A percentile compares a stretch with the other conserved stretches of the same genome.
These are phyloP conservation scores for Dicycla oo DNA, from an alignment of 2,888 invertebrate genomes.

Conservation along the genomic window DNA sequence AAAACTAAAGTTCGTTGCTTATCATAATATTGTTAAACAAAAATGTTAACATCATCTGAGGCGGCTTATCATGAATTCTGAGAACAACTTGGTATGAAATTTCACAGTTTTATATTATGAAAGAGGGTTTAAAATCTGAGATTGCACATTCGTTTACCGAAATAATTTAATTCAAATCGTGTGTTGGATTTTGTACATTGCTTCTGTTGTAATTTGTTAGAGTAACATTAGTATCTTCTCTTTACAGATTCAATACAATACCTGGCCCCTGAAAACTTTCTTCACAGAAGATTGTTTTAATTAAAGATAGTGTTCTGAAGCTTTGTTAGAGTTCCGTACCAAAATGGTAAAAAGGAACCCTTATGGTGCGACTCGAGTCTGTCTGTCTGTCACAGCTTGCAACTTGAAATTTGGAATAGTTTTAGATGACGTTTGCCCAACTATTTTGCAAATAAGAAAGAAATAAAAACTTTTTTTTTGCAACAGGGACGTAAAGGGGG, in stretches of 20 bases:
- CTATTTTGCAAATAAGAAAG: too few species aligned
- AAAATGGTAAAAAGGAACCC: too few species aligned
- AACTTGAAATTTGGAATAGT: too few species aligned
- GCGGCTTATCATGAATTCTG: conserved; percentile 18
- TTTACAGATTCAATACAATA: conserved; percentile 49
- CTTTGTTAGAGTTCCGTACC: too few species aligned
- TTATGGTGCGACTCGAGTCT: too few species aligned
- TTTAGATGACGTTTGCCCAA: too few species aligned
- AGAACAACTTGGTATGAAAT: conserved; percentile 25
- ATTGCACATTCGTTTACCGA: conserved; percentile 22
- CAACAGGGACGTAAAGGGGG: too few species aligned
- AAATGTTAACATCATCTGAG: conserved; percentile 17
- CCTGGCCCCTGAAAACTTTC: conserved; percentile 15
- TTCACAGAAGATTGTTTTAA: conserved; percentile 38
- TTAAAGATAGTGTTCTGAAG: conserved; percentile 41
- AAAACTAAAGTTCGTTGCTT: conserved; percentile 31
- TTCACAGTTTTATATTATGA: conserved; percentile 18
- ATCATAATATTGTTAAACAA: conserved; percentile 13
- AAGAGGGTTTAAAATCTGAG: conserved; percentile 23
- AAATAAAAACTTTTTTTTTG: too few species aligned
- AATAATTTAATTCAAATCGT: conserved; percentile 39
- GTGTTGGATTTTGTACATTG: conserved; percentile 32
- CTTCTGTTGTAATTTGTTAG: conserved; percentile 32
- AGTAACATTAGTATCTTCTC: conserved; percentile 40
- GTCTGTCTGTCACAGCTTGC: too few species aligned